Conservation (phyloP, 2,797 vertebrate species). For the Coilia nasus region DNA sequence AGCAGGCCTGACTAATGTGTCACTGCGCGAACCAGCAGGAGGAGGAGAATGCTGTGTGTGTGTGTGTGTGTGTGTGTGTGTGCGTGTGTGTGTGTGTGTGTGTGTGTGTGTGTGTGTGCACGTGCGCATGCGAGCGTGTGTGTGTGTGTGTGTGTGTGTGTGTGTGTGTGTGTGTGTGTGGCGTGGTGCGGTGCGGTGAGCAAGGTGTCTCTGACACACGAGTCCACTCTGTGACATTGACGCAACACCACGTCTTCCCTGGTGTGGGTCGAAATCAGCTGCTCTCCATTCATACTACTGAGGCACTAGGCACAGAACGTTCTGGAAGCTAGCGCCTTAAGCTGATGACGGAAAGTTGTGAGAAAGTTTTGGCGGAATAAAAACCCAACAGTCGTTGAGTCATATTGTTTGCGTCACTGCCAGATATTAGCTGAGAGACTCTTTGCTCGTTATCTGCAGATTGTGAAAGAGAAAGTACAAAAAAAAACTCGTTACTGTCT, state of each 20-base stretch:
- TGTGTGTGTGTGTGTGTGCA: slow-evolving; percentile 29
- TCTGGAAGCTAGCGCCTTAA: not conserved
- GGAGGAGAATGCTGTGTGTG: not conserved
- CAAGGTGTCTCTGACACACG: too few relatives aligned
- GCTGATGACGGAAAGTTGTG: not conserved
- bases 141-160: slow-evolving; percentile 20
- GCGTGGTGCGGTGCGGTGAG: too few relatives aligned
- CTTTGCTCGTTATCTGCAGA: not conserved
- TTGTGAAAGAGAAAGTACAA: not conserved
- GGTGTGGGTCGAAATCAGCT: not conserved
- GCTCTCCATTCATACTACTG: not conserved
- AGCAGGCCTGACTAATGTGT: slow-evolving; percentile 66
- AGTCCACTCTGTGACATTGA: too few relatives aligned
- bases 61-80: slow-evolving; percentile 27
- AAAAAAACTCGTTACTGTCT: not conserved
- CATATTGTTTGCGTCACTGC: not conserved
- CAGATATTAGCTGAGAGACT: not conserved
- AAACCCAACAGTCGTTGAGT: not conserved
- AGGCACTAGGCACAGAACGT: not conserved
- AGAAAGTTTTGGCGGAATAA: not conserved
- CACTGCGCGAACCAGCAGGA: not conserved
- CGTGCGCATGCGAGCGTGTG: too few relatives aligned
- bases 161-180: slow-evolving; percentile 33
- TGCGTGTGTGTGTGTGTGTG: slow-evolving; percentile 28
- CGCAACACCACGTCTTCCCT: not conserved